Conservation (phyloP, 2,888 invertebrate genomes). For the Cantharis nigra region DNA sequence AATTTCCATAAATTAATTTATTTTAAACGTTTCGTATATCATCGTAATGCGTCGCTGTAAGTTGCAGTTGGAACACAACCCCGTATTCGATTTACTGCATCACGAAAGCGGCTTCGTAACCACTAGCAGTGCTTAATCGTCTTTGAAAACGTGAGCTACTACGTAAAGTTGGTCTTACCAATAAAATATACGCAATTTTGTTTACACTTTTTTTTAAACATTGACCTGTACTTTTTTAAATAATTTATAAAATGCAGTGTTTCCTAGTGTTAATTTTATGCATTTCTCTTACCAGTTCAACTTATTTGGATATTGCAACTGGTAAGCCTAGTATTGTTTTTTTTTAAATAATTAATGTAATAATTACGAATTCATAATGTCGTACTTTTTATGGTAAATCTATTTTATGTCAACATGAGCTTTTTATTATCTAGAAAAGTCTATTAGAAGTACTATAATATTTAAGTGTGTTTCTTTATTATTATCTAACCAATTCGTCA, state of each 20-base stretch:
- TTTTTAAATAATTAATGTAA: not conserved
- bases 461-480: not conserved
- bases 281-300: not conserved
- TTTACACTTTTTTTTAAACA: not conserved
- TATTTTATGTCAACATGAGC: not conserved
- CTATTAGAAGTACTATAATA: not conserved
- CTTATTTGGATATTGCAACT: not conserved
- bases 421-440: not conserved
- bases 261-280: not conserved
- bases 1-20: conserved; percentile 12
- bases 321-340: not conserved
- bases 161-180: not conserved
- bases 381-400: no score
- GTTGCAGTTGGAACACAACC: conserved; percentile 26
- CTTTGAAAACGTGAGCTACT: not conserved
- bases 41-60: conserved; percentile 20
- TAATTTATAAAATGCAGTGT: not conserved
- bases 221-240: not conserved
- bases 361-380: not conserved
- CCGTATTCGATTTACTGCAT: conserved; percentile 27
- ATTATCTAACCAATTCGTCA: not conserved
- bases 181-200: not conserved
- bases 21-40: conserved; percentile 17
- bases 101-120: conserved; percentile 20
- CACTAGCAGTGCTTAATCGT: conserved; percentile 22